Evolutionary conservation across 2,888 invertebrate species (phyloP), one percentile per base, ranked within the genome.

Genomic region (Agrotis segetum): DNA sequence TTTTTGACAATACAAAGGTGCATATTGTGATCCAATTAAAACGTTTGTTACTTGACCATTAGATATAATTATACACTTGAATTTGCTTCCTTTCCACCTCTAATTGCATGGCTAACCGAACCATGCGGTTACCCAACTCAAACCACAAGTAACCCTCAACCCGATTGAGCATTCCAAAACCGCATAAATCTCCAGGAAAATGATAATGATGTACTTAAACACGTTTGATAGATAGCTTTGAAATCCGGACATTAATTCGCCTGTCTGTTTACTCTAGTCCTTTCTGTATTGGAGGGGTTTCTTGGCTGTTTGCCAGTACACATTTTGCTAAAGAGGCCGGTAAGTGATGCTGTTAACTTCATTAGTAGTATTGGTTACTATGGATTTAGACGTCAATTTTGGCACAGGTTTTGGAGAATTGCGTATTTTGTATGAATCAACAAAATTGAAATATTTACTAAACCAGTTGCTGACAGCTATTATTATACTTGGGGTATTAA

Each of bases 171-270:
- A 17, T 40, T 63, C 29, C 21, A 19, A 29, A 47, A 63, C 46
- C 24, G 52, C 24, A 71, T 53, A 66, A 66, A 66, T 66, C 40
- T 7, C 0, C 24, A 47, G 19, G 74, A 24, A 71, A 75, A 71
- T 74, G 47, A 44, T 67, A 68, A 76, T 68, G 50, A 40, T 34
- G 17, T 73, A 47, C 76, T 73, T 50, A 76, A 67, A 72, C 68
- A 68, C 56, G 19, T 58, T 68, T 76, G 50, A 76, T 76, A 73
- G n/a, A n/a, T n/a, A 76, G 50, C 77, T 77, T 76, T 76, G 70
- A 73, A 21, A 58, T 73, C 69, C 58, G 24, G 50, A 47, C 50
- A 58, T 77, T 77, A 69, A 29, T 73, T 77, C 58, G 6, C 58
- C 13, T 2, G 19, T 58, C 34, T 46, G 24, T 68, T 58, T 72